Percentiles rank a stretch among this genome's conserved stretches.
These are phyloP conservation scores for Mionectes macconnelli DNA, from an alignment of 2,113 vertebrate species.

Conservation along the genomic window DNA sequence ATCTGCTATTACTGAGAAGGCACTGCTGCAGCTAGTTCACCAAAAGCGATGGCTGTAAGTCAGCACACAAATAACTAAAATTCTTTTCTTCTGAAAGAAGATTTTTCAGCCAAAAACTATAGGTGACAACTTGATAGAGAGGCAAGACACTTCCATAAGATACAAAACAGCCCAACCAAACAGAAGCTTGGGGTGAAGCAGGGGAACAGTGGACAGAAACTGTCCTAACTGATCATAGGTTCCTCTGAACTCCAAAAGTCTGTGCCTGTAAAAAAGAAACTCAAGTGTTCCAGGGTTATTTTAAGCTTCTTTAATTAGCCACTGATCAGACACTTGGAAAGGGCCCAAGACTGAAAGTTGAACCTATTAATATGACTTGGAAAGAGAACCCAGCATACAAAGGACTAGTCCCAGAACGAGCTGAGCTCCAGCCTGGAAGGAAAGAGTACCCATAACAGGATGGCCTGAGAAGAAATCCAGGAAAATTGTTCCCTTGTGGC, in stretches of 20 bases:
- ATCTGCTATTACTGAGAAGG: background rate
- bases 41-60: background rate
- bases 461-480: background rate
- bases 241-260: background rate
- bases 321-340: background rate
- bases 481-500: accelerated
- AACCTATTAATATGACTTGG: background rate
- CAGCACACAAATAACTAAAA: background rate
- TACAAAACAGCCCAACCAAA: background rate
- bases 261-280: background rate
- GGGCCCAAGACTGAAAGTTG: background rate
- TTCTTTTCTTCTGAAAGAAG: background rate
- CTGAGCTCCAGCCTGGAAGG: background rate
- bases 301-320: background rate
- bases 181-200: background rate
- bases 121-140: background rate
- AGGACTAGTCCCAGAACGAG: background rate
- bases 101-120: background rate
- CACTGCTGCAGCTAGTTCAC: background rate
- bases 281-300: background rate
- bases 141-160: background rate
- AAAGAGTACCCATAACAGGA: accelerated
- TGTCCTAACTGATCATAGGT: background rate
- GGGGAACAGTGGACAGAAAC: background rate
- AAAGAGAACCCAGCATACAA: background rate